Evolutionary conservation across 1,140 invertebrate species (phyloP).

Genomic region (Pseudobourletiella spinata): DNA sequence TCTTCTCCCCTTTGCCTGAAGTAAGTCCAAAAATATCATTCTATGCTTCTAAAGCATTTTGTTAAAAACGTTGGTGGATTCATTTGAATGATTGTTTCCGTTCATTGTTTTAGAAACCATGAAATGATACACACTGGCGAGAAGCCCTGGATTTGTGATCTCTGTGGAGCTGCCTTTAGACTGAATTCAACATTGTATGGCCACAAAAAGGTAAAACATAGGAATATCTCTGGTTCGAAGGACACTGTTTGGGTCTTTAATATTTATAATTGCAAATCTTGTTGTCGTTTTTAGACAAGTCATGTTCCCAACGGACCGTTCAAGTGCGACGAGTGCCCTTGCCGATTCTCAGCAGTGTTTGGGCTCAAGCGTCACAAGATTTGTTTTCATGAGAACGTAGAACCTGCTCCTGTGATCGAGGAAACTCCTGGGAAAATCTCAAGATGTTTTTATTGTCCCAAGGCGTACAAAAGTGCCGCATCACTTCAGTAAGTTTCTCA

Average conservation of each 20-base stretch:
- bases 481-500: not conserved
- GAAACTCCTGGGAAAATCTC: not conserved
- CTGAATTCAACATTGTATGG: not conserved
- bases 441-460: not conserved
- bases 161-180: not conserved
- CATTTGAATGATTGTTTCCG: too few species aligned
- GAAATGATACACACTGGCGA: not conserved
- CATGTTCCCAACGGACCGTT: not conserved
- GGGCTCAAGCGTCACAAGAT: not conserved
- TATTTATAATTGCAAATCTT: too few species aligned
- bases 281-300: too few species aligned
- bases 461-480: not conserved
- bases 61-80: too few species aligned
- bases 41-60: too few species aligned
- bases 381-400: not conserved
- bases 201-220: not conserved
- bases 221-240: too few species aligned
- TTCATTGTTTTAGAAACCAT: not conserved
- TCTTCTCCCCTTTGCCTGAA: not conserved
- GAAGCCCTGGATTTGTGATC: not conserved
- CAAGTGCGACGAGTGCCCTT: not conserved
- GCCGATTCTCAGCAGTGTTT: not conserved
- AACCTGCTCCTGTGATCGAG: not conserved
- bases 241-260: too few species aligned
- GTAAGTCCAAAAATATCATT: not conserved